Percentiles rank a stretch among this genome's conserved stretches.
These are phyloP conservation scores for Pygocentrus nattereri DNA, from an alignment of 2,797 vertebrate species.

Conservation along the genomic window DNA sequence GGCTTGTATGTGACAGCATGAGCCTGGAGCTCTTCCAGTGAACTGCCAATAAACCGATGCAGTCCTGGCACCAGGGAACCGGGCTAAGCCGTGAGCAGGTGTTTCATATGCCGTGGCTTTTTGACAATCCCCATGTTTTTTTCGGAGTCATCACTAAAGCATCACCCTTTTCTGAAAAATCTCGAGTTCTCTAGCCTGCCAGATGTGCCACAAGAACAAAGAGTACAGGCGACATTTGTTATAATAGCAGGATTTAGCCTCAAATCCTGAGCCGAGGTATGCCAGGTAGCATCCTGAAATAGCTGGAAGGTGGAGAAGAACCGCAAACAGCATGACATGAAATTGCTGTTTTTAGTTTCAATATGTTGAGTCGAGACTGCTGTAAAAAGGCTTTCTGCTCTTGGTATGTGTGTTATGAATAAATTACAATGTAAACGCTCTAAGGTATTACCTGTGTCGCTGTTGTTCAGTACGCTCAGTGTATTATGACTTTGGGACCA, in stretches of 20 bases:
- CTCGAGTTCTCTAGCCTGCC: constrained; percentile 35
- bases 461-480: not conserved
- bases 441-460: not conserved
- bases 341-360: not conserved
- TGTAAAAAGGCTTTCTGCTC: not conserved
- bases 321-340: not conserved
- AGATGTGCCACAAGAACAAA: constrained; percentile 39
- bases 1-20: constrained; percentile 42
- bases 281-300: constrained; percentile 13
- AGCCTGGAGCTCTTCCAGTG: constrained; percentile 45
- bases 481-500: not conserved
- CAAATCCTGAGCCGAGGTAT: constrained; percentile 26
- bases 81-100: constrained; percentile 52
- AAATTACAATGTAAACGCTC: not conserved
- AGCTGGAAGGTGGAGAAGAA: constrained; percentile 7
- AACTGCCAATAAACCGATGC: constrained; percentile 44
- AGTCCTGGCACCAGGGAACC: constrained; percentile 24
- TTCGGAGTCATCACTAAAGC: constrained; percentile 34
- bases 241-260: constrained; percentile 47
- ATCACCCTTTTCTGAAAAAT: constrained; percentile 30
- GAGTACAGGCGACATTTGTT: constrained; percentile 40
- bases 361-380: not conserved
- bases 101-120: constrained; percentile 55
- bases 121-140: constrained; percentile 31
- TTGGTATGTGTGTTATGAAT: constrained; percentile 13